These are phyloP conservation scores for Lamprologus speciosus DNA, from an alignment of 2,113 vertebrate species.

Conservation along the genomic window DNA sequence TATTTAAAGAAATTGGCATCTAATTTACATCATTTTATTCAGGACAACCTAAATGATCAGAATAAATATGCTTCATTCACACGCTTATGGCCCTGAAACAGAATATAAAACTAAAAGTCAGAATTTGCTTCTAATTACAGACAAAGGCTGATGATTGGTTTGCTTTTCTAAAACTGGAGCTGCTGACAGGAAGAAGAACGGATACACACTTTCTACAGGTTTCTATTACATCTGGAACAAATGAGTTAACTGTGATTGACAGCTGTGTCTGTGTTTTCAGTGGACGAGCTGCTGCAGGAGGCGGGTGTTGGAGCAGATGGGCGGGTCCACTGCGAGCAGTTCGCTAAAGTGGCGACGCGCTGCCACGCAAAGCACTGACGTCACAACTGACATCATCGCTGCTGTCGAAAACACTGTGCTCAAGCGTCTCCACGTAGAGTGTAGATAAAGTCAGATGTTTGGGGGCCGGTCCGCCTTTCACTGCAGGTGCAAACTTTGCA, in stretches of 20 bases:
- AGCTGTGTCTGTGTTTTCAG: not conserved
- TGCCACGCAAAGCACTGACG: accelerated
- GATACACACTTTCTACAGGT: not conserved
- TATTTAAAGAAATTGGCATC: not conserved
- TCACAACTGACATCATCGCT: not conserved
- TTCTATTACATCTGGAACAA: not conserved
- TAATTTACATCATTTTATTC: not conserved
- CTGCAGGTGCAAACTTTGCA: not conserved
- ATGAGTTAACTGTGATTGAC: not conserved
- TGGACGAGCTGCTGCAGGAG: not conserved
- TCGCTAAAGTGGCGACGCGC: not conserved
- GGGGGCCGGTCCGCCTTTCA: accelerated
- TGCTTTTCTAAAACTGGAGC: not conserved
- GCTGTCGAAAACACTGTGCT: accelerated
- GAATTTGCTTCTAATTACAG: not conserved
- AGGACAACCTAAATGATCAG: not conserved
- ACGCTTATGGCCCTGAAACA: not conserved
- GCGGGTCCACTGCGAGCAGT: not conserved
- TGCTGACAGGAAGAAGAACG: not conserved
- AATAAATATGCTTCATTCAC: not conserved
- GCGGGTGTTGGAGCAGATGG: not conserved
- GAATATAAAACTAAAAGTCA: not conserved
- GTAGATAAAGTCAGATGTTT: not conserved
- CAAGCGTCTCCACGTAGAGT: not conserved
- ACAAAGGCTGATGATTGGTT: not conserved